Evolutionary conservation across 2,888 invertebrate genomes (phyloP), one percentile per base, ranked within the genome.

Genomic region (Campaea margaritaria): DNA sequence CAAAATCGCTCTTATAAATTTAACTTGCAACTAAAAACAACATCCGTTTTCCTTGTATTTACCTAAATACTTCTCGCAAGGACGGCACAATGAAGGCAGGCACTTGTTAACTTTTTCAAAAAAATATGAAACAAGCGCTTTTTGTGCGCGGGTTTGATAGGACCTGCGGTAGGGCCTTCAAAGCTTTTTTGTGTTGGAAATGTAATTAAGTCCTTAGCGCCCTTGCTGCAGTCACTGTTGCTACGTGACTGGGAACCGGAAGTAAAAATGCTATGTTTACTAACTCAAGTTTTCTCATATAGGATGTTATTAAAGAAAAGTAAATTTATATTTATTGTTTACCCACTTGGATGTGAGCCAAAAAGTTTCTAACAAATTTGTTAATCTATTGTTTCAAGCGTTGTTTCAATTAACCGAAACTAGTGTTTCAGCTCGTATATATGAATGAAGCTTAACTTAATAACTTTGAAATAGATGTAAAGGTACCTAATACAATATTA

Each of bases 111-210:
- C 12, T 58, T 48, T 57, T 44, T 51, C 34, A 21, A 21, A 15
- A 50, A 51, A 61, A 21, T 21, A 21, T 36, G 16, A 47, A 62
- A 62, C 58, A 69, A 50, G 54, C 58, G 45, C 52, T 60, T 67
- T 69, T 69, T 64, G 59, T 58, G 54, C 60, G 60, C 51, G 59
- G 54, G 53, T 60, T 55, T 43, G 39, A 39, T 64, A 51, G 48
- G 57, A n/a, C n/a, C n/a, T n/a, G n/a, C n/a, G n/a, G n/a, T 13
- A 28, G 39, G 54, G 46, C 55, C 45, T 65, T 68, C 64, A 67
- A 65, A 68, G 65, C 57, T 12, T 36, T 68, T 70, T 66, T 67
- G 64, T 67, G 64, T 59, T 51, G 45, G 53, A 53, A 58, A 62
- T 52, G 54, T 67, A 67, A 68, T 64, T 50, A 68, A 70, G 62